Conservation (phyloP, 2,113 vertebrate genomes). For the Pimephales promelas region DNA sequence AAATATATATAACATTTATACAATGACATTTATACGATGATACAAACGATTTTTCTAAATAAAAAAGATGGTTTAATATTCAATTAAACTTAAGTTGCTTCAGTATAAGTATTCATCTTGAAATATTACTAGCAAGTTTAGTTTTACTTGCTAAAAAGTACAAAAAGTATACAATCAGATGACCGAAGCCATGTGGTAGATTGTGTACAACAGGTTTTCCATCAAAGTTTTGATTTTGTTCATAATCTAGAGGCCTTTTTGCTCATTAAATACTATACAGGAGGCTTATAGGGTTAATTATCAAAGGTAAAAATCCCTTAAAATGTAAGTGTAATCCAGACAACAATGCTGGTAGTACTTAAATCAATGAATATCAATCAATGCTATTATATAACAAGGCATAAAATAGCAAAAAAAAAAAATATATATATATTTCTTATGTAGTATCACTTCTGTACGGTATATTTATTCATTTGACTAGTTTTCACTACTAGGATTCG, state of each 20-base stretch:
- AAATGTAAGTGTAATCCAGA: neutral
- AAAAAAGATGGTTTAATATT: neutral
- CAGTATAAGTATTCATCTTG: neutral
- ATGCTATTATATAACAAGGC: neutral
- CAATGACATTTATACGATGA: no score
- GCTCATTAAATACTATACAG: neutral
- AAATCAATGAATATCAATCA: neutral
- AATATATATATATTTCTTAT: neutral
- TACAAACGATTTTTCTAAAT: neutral
- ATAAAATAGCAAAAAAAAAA: neutral
- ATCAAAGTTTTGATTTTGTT: neutral
- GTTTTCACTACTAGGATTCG: conserved; percentile 9
- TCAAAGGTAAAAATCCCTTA: neutral
- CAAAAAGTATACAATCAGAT: neutral
- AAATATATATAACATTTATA: neutral
- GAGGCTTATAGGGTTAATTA: neutral
- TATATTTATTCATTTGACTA: neutral
- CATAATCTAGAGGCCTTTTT: neutral
- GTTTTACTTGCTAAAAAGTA: neutral
- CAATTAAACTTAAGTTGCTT: neutral
- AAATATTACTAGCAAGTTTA: neutral
- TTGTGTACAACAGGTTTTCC: neutral
- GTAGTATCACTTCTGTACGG: neutral
- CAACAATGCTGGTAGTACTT: neutral
- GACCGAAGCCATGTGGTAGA: neutral